Evolutionary conservation across 2,888 invertebrate genomes (phyloP).

Genomic region (Lycocerus yunnanus): DNA sequence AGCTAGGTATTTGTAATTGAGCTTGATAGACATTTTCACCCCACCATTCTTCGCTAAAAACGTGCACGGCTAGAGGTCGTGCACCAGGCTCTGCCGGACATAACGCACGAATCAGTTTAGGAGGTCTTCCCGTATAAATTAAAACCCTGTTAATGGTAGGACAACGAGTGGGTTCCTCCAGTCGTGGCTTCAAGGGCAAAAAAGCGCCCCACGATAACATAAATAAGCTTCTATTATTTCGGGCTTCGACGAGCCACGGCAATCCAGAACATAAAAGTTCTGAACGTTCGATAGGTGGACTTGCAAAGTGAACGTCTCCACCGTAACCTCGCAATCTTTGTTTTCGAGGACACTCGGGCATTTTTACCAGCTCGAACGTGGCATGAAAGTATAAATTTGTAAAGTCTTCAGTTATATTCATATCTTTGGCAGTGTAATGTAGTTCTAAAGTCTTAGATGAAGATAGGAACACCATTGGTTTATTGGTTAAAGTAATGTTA

Average conservation of each 20-base stretch:
- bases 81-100: constrained; percentile 75
- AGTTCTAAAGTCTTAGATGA: constrained; percentile 74
- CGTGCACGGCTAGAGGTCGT: constrained; percentile 70
- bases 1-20: constrained; percentile 61
- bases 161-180: constrained; percentile 69
- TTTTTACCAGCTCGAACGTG: constrained; percentile 67
- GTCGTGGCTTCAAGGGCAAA: constrained; percentile 65
- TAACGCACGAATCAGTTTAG: constrained; percentile 66
- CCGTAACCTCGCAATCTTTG: constrained; percentile 67
- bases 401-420: constrained; percentile 81
- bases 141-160: constrained; percentile 79
- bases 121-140: constrained; percentile 76
- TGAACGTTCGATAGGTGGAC: constrained; percentile 64
- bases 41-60: constrained; percentile 82
- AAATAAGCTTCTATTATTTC: constrained; percentile 79
- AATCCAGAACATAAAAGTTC: constrained; percentile 73
- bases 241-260: constrained; percentile 80
- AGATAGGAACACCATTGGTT: constrained; percentile 68
- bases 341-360: constrained; percentile 68
- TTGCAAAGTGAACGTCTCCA: constrained; percentile 68
- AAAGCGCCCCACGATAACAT: constrained; percentile 83
- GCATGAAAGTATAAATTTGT: constrained; percentile 80
- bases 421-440: constrained; percentile 72
- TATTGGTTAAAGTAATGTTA: constrained; percentile 65
- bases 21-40: constrained; percentile 50